Conservation (phyloP, 2,113 vertebrate genomes). For the Sebastes fasciatus region DNA sequence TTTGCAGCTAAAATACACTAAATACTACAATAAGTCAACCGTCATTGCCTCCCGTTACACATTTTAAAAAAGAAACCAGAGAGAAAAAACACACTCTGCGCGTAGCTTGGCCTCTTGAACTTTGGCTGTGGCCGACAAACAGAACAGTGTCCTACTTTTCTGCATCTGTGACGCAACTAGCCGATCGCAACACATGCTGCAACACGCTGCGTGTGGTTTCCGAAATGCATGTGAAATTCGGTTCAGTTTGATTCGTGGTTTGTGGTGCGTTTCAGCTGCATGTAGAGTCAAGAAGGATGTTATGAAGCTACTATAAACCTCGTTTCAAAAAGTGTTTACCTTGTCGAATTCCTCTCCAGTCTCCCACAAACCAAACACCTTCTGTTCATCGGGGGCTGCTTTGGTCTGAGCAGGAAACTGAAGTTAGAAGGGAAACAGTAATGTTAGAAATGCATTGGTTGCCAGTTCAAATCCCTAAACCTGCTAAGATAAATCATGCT, state of each 20-base stretch:
- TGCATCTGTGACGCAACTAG: background rate
- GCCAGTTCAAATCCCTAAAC: background rate
- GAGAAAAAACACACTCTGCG: background rate
- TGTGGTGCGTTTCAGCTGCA: constrained; percentile 1
- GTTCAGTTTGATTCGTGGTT: background rate
- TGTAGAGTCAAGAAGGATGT: background rate
- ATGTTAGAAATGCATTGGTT: background rate
- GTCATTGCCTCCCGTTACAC: too few relatives aligned
- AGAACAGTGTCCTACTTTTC: background rate
- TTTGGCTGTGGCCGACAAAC: background rate
- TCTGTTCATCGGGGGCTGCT: constrained; percentile 93
- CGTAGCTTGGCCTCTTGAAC: background rate
- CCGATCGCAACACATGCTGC: background rate
- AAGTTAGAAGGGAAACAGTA: constrained; percentile 28
- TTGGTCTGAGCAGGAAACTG: constrained; percentile 96
- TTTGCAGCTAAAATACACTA: too few relatives aligned
- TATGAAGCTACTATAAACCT: background rate
- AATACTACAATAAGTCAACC: too few relatives aligned
- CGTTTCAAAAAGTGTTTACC: constrained; percentile 79
- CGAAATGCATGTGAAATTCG: background rate
- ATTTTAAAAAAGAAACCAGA: background rate
- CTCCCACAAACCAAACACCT: constrained; percentile 97
- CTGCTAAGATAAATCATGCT: background rate
- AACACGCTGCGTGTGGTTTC: background rate
- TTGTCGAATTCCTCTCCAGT: constrained; percentile 92